Conservation (phyloP, 2,797 vertebrate species). For the Typhlichthys eigenmanni region DNA sequence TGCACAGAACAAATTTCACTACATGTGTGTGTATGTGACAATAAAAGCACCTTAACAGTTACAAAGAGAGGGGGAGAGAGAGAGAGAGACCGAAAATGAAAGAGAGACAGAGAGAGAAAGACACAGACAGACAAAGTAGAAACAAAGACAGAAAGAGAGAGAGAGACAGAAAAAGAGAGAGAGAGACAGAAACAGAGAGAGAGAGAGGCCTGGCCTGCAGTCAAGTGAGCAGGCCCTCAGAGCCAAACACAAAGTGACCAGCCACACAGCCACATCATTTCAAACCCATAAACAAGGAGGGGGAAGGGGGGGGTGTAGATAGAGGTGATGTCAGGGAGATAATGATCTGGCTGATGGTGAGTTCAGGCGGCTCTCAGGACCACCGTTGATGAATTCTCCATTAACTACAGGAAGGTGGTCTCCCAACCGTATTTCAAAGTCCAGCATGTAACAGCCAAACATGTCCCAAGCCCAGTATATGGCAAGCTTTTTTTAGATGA, state of each 20-base stretch:
- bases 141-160: too few relatives aligned
- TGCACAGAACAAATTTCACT: too few relatives aligned
- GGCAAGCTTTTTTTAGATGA: too few relatives aligned
- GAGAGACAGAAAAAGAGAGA: not conserved
- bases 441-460: not conserved
- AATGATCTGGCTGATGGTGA: constrained; percentile 1
- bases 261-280: constrained; percentile 18
- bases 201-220: not conserved
- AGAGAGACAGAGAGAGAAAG: too few relatives aligned
- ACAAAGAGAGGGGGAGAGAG: too few relatives aligned
- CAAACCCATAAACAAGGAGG: constrained; percentile 5
- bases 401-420: not conserved
- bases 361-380: not conserved
- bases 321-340: not conserved
- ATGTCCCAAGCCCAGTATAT: not conserved
- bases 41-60: too few relatives aligned
- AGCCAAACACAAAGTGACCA: constrained; percentile 32
- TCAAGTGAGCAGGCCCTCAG: constrained; percentile 24
- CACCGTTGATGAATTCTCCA: not conserved
- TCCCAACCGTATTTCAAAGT: not conserved
- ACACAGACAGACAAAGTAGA: too few relatives aligned
- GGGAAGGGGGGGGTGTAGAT: not conserved
- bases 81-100: too few relatives aligned
- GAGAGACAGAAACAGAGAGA: not conserved
- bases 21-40: too few relatives aligned